Conservation (phyloP, 1,140 invertebrate species). For the Calliphora vicina region DNA sequence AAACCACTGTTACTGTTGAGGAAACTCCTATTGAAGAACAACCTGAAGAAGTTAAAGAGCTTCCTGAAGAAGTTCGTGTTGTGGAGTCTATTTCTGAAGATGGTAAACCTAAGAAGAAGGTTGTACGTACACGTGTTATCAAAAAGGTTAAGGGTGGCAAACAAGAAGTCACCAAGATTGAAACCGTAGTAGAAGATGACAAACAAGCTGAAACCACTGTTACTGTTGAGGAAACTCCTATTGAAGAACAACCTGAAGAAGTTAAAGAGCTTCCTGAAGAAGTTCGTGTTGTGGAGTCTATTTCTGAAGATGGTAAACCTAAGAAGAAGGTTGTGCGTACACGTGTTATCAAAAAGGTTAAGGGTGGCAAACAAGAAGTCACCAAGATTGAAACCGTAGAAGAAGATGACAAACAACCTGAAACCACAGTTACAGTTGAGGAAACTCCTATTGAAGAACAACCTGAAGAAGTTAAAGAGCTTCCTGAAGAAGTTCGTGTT, state of each 20-base stretch:
- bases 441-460: conserved; percentile 19
- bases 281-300: conserved; percentile 27
- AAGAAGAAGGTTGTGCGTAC: conserved; percentile 34
- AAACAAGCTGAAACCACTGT: conserved; percentile 34
- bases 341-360: conserved; percentile 36
- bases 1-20: conserved; percentile 34
- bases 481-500: conserved; percentile 31
- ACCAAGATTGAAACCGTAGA: conserved; percentile 36
- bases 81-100: conserved; percentile 26
- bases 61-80: conserved; percentile 35
- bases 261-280: conserved; percentile 32
- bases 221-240: conserved; percentile 23
- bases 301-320: conserved; percentile 35
- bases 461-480: conserved; percentile 30
- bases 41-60: conserved; percentile 25
- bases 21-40: conserved; percentile 7
- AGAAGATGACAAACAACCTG: conserved; percentile 37
- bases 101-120: conserved; percentile 30
- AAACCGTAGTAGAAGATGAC: conserved; percentile 37
- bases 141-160: conserved; percentile 35
- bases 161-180: conserved; percentile 38
- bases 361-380: conserved; percentile 37
- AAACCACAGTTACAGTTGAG: conserved; percentile 35
- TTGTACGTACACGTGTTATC: conserved; percentile 33
- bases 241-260: conserved; percentile 32